Conservation (phyloP, 1,140 invertebrate genomes). For the Pseudachorutes palmiensis region DNA sequence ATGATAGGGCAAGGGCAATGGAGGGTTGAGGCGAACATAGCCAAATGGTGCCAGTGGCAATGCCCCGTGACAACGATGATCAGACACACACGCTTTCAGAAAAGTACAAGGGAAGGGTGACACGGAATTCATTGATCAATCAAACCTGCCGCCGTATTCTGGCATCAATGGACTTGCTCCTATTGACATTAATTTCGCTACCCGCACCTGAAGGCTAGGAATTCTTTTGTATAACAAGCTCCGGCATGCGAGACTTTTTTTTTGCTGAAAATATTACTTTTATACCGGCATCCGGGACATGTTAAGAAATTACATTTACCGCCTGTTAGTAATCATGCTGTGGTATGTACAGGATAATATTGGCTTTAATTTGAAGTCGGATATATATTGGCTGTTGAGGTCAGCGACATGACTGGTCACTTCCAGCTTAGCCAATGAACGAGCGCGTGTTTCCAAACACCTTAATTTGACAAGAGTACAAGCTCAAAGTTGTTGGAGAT, state of each 20-base stretch:
- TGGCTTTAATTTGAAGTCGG: too few species aligned
- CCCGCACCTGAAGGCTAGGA: background rate
- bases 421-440: too few species aligned
- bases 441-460: too few species aligned
- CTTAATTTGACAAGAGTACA: too few species aligned
- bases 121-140: conserved; percentile 13
- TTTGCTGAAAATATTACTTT: background rate
- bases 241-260: background rate
- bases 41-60: conserved; percentile 14
- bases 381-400: too few species aligned
- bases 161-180: background rate
- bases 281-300: background rate
- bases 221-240: too few species aligned
- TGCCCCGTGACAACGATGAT: conserved; percentile 23
- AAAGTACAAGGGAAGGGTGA: conserved; percentile 7
- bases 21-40: background rate
- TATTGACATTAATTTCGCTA: background rate
- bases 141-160: background rate
- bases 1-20: background rate
- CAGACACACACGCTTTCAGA: conserved; percentile 5
- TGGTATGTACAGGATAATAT: too few species aligned
- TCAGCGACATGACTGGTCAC: too few species aligned
- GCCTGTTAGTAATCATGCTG: background rate
- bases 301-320: background rate
- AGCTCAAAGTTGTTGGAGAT: background rate